A percentile compares a stretch with the other conserved stretches of the same genome.
These are phyloP conservation scores for Mesaphorura yosii DNA, from an alignment of 1,140 invertebrate species.

Conservation along the genomic window DNA sequence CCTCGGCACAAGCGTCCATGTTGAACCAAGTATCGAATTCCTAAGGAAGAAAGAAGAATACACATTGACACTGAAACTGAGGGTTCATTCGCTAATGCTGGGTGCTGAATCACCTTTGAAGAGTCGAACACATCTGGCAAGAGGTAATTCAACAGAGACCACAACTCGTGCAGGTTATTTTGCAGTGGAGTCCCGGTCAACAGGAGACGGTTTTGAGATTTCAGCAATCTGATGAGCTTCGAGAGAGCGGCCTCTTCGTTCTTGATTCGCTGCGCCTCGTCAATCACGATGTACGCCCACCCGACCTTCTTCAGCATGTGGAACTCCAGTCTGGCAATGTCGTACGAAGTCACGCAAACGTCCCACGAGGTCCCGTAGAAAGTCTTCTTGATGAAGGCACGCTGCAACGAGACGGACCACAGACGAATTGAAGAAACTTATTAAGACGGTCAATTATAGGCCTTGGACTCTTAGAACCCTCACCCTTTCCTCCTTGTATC, in stretches of 20 bases:
- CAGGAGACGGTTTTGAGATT: slow-evolving; percentile 88
- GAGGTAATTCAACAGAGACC: slow-evolving; percentile 96
- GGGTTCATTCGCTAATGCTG: no score
- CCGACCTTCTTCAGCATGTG: slow-evolving; percentile 96
- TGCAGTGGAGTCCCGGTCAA: slow-evolving; percentile 90
- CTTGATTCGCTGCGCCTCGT: slow-evolving; percentile 99
- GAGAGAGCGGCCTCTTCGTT: slow-evolving; percentile 99
- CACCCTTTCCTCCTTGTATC: slow-evolving; percentile 83
- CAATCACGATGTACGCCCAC: slow-evolving; percentile 84
- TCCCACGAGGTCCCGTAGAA: slow-evolving; percentile 95
- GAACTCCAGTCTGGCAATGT: slow-evolving; percentile 96
- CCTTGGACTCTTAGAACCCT: no score
- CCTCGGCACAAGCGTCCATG: slow-evolving; percentile 84
- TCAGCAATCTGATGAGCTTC: slow-evolving; percentile 92
- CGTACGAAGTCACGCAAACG: slow-evolving; percentile 96
- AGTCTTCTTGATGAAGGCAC: no score
- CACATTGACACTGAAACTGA: no score
- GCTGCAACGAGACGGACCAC: no score
- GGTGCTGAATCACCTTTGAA: slow-evolving; percentile 55
- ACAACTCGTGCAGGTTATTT: slow-evolving; percentile 91
- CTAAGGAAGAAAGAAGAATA: slow-evolving; percentile 27
- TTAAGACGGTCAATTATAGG: no score
- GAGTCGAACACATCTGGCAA: slow-evolving; percentile 97
- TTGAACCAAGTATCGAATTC: slow-evolving; percentile 99
- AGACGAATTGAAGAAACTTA: no score